phyloP scores from a whole-genome alignment of 1,140 invertebrate species.

The Cecropterus lyciades region DNA sequence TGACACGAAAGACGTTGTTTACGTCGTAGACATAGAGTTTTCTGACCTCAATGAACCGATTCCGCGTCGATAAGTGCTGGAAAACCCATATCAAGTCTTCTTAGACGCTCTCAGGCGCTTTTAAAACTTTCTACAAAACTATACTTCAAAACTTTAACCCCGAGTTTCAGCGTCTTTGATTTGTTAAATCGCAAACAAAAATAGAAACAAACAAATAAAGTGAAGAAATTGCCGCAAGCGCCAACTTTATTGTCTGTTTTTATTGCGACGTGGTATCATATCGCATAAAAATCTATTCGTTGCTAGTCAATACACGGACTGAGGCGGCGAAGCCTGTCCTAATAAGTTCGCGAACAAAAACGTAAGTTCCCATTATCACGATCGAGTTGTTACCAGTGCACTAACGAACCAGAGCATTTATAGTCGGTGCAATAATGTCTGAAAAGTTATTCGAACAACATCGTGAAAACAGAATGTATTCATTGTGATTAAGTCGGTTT shows the following conservation, averaged over 20 bases:
- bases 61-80: too few species aligned
- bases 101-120: too few species aligned
- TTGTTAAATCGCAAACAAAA: not conserved
- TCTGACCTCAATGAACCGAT: too few species aligned
- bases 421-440: conserved; percentile 13
- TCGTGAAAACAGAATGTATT: not conserved
- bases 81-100: too few species aligned
- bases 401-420: conserved; percentile 11
- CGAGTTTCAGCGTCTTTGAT: conserved; percentile 1
- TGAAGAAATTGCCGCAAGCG: not conserved
- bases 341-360: conserved; percentile 18
- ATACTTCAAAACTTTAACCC: not conserved
- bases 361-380: conserved; percentile 20
- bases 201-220: not conserved
- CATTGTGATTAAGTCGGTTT: conserved; percentile 6
- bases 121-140: too few species aligned
- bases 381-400: conserved; percentile 12
- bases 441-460: conserved; percentile 10
- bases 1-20: too few species aligned
- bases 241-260: conserved; percentile 8
- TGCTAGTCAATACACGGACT: conserved; percentile 12
- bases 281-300: conserved; percentile 14
- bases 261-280: conserved; percentile 2
- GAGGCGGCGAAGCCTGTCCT: conserved; percentile 1
- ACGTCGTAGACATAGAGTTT: too few species aligned